Evolutionary conservation across 2,797 vertebrate species (phyloP), one percentile per base, ranked within the genome.

Genomic region (Lepidocolaptes lacrymiger): DNA sequence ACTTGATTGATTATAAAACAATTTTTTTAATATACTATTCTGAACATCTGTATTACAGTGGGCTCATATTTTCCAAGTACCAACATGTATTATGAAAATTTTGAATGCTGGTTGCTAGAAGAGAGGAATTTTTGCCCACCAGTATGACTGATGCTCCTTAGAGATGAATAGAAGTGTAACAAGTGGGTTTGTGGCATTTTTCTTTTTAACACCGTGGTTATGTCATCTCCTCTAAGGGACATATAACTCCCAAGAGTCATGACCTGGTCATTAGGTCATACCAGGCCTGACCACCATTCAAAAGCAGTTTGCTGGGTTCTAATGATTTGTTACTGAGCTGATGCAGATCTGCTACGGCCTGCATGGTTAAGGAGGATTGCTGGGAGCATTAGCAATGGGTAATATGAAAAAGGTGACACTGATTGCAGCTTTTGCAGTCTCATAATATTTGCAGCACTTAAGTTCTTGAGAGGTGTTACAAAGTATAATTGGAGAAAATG

Each of bases 341-440:
- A 20, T 10, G 13, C 9, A 59, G 64, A 12, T 22, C 30, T 30
- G 3, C 14, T 2, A 15, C 5, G 21, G n/a, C 28, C 18, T 27
- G 11, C 3, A 3, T 0, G 0, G 14, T 55, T 37, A 44, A 58
- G 26, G 55, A 43, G 48, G 20, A 37, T 6, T 1, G 7, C 54
- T 14, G 44, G 26, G 22, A 5, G 4, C 12, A 4, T 62, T 10
- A 39, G 44, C 18, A 22, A 0, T 44, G 10, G 0, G 7, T 7
- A 22, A 48, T 3, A 20, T 24, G 27, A 48, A 39, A 34, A 39
- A 48, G 12, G 20, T 20, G 14, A 22, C 0, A 14, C 7, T 17
- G 30, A 63, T 13, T 59, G 56, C 26, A 56, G 76, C 34, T 41
- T 72, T 72, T 76, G 36, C 26, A 14, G 64, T 32, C 46, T 64